Base-by-base conservation (phyloP, 64 coral and sea anemone species). In the Dendrophyllia cribrosa region DNA sequence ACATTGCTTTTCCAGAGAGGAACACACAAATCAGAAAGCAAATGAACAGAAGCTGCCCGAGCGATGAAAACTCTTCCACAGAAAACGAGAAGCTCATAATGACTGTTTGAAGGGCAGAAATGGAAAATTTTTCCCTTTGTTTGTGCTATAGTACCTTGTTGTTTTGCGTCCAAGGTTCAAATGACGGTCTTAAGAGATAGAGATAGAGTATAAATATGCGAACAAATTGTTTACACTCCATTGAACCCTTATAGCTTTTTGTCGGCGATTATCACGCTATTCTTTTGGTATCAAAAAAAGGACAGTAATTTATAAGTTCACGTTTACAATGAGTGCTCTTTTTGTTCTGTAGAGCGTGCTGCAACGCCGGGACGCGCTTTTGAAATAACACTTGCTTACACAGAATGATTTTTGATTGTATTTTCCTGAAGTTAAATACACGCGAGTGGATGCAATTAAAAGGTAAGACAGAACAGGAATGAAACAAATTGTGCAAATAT, bases 131-230 rank as follows among this genome's bases (percentile, higher is more conserved):
- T 64, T 4, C 50, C 9, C 10, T 5, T 20, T 46, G 19, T 63
- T 63, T 6, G 16, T 20, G 45, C 16, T n/a, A n/a, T 75, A 50
- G 19, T 21, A 66, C 59, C 62, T 49, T 13, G 43, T 15, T 20
- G 19, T 3, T 12, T 20, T 6, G 62, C 61, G 80, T 67, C 46
- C 80, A 84, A 84, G 80, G 62, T 84, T 67, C 80, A 84, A 51
- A 68, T 84, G 34, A 34, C 34, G 61, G 80, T 84, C 80, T 84
- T 44, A 47, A 84, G 80, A 84, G 80, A 69, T 48, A 50, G 8
- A 20, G 59, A 45, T 21, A 24, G 80, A 84, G 80, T 84, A 51
- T 84, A 84, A 84, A 84, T 84, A 84, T 84, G 80, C 61, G 80
- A 58, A 67, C 43, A 51, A 51, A 84, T 84, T 67, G 63, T 84